A percentile compares a stretch with the other conserved stretches of the same genome.
Evolutionary conservation across 2,113 vertebrate species (phyloP).

Genomic region (Protobothrops mucrosquamatus): DNA sequence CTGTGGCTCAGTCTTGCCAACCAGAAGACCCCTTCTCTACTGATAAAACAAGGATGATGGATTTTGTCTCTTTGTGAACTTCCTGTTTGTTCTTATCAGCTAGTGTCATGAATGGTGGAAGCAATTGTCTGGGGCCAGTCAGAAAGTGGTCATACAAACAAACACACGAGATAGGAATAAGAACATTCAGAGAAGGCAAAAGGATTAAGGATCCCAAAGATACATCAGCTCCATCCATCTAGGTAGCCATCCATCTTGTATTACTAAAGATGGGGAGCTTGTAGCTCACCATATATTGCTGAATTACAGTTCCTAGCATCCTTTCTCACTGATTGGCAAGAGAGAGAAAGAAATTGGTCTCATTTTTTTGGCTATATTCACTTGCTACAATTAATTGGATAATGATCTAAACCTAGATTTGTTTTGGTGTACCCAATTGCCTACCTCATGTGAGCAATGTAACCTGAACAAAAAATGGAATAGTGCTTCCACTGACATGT

Average conservation of each 20-base stretch:
- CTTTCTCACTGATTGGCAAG: background rate
- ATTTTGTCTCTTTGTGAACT: conserved; percentile 24
- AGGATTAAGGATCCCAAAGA: background rate
- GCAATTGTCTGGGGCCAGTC: background rate
- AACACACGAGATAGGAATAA: background rate
- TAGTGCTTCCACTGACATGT: background rate
- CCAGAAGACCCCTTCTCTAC: background rate
- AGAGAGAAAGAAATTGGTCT: background rate
- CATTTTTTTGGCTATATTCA: background rate
- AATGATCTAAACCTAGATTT: background rate
- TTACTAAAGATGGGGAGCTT: background rate
- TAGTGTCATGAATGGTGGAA: background rate
- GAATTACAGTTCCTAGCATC: background rate
- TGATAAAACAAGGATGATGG: conserved; percentile 14
- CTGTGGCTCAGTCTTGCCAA: background rate
- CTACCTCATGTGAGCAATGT: background rate
- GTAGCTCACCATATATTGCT: background rate
- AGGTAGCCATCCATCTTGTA: background rate
- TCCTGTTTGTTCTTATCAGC: conserved; percentile 7
- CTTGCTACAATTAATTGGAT: background rate
- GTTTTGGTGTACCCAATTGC: background rate
- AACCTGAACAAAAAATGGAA: background rate
- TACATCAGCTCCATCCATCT: background rate
- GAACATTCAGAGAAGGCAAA: background rate
- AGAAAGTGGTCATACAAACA: background rate